phyloP scores from a whole-genome alignment of 2,888 invertebrate species.

The Caenorhabditis japonica region DNA sequence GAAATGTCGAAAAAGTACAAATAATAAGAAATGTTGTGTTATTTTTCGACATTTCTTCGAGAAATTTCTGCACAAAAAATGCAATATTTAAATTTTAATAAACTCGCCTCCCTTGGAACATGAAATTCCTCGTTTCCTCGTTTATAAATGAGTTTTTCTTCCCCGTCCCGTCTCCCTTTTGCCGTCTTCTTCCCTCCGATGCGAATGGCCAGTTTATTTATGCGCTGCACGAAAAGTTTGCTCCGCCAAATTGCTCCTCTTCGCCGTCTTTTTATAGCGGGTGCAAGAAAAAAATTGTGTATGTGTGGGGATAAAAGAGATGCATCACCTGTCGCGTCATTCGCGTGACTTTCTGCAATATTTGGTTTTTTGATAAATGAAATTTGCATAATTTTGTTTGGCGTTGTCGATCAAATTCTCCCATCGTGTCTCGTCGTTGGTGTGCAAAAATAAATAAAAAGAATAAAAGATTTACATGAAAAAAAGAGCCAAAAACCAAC shows the following conservation, averaged over 20 bases:
- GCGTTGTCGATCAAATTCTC: no score
- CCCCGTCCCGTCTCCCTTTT: constrained; percentile 17
- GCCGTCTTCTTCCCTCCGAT: constrained; percentile 19
- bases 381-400: no score
- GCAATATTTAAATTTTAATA: not conserved
- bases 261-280: no score
- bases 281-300: no score
- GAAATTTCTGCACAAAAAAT: not conserved
- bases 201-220: constrained; percentile 7
- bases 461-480: not conserved
- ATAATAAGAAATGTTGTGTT: no score
- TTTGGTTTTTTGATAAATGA: no score
- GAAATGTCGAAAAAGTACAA: not conserved
- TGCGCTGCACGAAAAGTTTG: not conserved
- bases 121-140: constrained; percentile 4
- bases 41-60: no score
- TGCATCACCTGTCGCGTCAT: no score
- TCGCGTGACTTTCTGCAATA: no score
- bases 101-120: not conserved
- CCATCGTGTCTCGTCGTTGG: no score
- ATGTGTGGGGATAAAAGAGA: no score
- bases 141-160: constrained; percentile 23
- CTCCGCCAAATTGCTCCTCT: not conserved
- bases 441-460: no score
- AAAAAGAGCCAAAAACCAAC: not conserved